Base-by-base conservation (phyloP, 2,113 vertebrate genomes). In the Crotalus horridus region DNA sequence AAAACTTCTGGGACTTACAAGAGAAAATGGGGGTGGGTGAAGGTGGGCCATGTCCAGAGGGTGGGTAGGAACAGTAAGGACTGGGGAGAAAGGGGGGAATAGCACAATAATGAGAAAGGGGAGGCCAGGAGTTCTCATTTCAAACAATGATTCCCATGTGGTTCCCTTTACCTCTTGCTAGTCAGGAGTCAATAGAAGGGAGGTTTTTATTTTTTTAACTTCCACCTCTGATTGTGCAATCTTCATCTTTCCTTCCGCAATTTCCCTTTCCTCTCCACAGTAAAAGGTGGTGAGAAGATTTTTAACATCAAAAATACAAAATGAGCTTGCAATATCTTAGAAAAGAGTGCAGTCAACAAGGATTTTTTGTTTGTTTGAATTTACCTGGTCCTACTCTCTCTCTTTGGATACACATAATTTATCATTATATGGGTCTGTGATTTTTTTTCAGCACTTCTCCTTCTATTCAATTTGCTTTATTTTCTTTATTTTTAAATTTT, bases 161-260 rank as follows among this genome's bases (percentile, higher is more conserved):
- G 95, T 96, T 95, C 94, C 94, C 96, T 97, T 96, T 96, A 96
- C 96, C 95, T 95, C 92, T 15, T 29, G 94, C 94, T 94, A 95
- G 95, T 97, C 96, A 95, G 96, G 93, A 95, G 96, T 97, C 96
- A 96, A 96, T 97, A 95, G 96, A 96, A 92, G 92, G 94, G 95
- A 93, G 90, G 29, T 33, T 33, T 89, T 96, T 95, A 94, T 96
- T 90, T 96, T 96, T 96, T 96, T 56, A 39, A 89, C 20, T 39
- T 95, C 94, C 93, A 61, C 93, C 93, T 92, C 94, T 92, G 92
- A 95, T 94, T 94, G 89, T 94, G 96, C 94, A 93, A 86, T 95
- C n/a, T 69, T 55, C 89, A 89, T 87, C 92, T 51, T 17, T 54
- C 21, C 89, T 61, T 46, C 56, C 46, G 51, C 90, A 90, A 24